Conservation (phyloP, 1,140 invertebrate genomes). For the Drosophila orena region DNA sequence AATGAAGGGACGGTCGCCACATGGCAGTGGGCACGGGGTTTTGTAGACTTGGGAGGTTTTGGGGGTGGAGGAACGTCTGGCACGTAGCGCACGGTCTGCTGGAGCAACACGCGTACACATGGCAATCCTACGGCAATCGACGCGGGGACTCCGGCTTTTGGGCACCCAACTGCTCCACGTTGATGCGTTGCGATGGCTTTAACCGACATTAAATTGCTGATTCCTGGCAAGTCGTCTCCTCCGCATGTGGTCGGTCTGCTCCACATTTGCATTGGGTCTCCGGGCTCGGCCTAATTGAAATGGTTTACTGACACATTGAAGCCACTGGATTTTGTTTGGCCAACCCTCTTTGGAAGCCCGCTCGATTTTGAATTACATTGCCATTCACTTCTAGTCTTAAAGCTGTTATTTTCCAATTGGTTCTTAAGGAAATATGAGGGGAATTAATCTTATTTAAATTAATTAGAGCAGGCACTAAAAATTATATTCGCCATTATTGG, state of each 20-base stretch:
- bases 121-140: constrained; percentile 35
- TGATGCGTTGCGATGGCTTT: constrained; percentile 32
- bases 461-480: too few species aligned
- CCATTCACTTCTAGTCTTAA: too few species aligned
- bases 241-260: constrained; percentile 44
- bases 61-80: constrained; percentile 25
- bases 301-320: constrained; percentile 28
- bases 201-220: constrained; percentile 55
- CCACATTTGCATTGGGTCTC: constrained; percentile 35
- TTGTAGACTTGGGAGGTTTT: background rate
- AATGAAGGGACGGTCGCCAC: constrained; percentile 4
- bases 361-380: too few species aligned
- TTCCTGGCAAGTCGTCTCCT: constrained; percentile 27
- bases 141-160: constrained; percentile 16
- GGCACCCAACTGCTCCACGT: constrained; percentile 31
- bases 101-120: constrained; percentile 56
- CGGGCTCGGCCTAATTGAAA: constrained; percentile 37
- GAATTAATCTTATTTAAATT: too few species aligned
- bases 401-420: too few species aligned
- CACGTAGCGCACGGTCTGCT: constrained; percentile 70
- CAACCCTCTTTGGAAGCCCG: too few species aligned
- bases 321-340: constrained; percentile 1
- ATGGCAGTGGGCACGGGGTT: constrained; percentile 2
- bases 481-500: too few species aligned
- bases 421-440: too few species aligned